Conservation (phyloP, 1,140 invertebrate species). For the Protaetia brevitarsis region DNA sequence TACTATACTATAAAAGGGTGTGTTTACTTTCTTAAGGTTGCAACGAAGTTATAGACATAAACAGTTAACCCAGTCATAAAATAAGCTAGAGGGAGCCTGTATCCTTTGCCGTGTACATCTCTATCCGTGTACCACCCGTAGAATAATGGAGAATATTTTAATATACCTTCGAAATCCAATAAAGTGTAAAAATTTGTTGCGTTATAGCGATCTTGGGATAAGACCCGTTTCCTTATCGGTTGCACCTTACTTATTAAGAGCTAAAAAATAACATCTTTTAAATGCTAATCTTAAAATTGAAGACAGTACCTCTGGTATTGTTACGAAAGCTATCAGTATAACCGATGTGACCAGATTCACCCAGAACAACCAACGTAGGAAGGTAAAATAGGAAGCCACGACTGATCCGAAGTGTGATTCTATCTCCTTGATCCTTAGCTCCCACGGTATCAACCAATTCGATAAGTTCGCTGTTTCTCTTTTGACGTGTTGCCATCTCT, state of each 20-base stretch:
- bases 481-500: slow-evolving; percentile 81
- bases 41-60: slow-evolving; percentile 93
- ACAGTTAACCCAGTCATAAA: slow-evolving; percentile 84
- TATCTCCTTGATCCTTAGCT: slow-evolving; percentile 91
- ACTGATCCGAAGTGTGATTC: slow-evolving; percentile 98
- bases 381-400: slow-evolving; percentile 96
- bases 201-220: slow-evolving; percentile 69
- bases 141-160: slow-evolving; percentile 93
- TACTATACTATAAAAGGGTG: too few relatives aligned
- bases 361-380: slow-evolving; percentile 95
- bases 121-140: slow-evolving; percentile 94
- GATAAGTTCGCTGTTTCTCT: slow-evolving; percentile 81
- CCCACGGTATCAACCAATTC: slow-evolving; percentile 89
- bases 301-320: slow-evolving; percentile 93
- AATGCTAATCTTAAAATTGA: too few relatives aligned
- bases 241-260: slow-evolving; percentile 54
- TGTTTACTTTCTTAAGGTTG: slow-evolving; percentile 89
- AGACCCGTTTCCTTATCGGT: slow-evolving; percentile 74
- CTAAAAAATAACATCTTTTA: too few relatives aligned
- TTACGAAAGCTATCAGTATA: slow-evolving; percentile 81
- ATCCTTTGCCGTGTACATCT: slow-evolving; percentile 66
- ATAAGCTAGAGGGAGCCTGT: slow-evolving; percentile 88
- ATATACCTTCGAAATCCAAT: slow-evolving; percentile 90
- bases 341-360: slow-evolving; percentile 88
- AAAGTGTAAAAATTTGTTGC: slow-evolving; percentile 81